Base-by-base conservation (phyloP, 1,140 invertebrate genomes). In the Batillaria attramentaria region DNA sequence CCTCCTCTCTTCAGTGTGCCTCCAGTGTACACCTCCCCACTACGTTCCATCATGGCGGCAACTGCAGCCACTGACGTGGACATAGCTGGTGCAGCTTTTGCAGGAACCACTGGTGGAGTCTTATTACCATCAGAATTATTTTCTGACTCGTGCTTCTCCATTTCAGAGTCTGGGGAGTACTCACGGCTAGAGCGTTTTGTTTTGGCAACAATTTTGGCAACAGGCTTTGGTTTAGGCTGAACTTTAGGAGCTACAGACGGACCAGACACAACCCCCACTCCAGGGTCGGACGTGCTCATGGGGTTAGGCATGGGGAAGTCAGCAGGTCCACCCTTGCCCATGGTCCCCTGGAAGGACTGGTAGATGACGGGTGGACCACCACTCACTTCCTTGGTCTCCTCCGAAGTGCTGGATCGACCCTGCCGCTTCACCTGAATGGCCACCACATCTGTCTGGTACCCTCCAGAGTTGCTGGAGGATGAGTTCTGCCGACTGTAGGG, bases 171-270 rank as follows among this genome's bases (percentile, higher is more conserved):
- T 20, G 87, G 84, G 6, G 87, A 86, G 66, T 75, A 78, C 79
- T 89, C 88, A 24, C 84, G 79, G 77, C 85, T 87, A 24, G 84
- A 80, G 18, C 84, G 83, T 69, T 87, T 88, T 33, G 93, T 92
- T 85, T 93, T 94, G 2, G 94, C 94, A 50, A 93, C 92, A 84
- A 97, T 95, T 92, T 96, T 97, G 1, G 96, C 95, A 24, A 97
- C 94, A n/a, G 96, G 96, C 79, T 89, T 90, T 6, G 85, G 85
- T 85, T 96, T 94, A 20, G 96, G 95, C 6, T 95, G 92, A 37
- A 89, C 87, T 85, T 96, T 93, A 3, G 96, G 97, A 80, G 96
- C 93, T 0, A 97, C 79, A 96, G 91, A 3, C 95, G 39, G 96
- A n/a, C n/a, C n/a, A n/a, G n/a, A n/a, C 62, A 82, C 75, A 39